phyloP scores from a whole-genome alignment of 2,888 invertebrate genomes.

The Prosopocoilus inquinatus region DNA sequence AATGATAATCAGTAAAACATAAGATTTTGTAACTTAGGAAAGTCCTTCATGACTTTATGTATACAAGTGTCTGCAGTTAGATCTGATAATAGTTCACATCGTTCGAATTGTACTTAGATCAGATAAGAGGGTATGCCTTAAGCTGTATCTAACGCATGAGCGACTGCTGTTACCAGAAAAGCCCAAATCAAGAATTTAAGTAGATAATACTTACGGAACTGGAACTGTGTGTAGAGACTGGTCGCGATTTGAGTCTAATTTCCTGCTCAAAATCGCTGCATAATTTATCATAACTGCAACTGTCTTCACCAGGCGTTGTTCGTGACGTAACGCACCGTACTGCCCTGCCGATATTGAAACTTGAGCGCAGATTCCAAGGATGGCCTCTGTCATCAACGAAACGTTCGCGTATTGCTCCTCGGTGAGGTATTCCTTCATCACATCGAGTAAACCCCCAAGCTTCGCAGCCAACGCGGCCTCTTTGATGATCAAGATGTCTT shows the following conservation, averaged over 20 bases:
- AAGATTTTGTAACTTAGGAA: too few relatives aligned
- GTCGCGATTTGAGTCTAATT: constrained; percentile 3
- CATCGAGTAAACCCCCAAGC: constrained; percentile 1
- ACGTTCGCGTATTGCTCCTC: constrained; percentile 1
- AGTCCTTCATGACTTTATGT: too few relatives aligned
- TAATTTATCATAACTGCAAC: constrained; percentile 24
- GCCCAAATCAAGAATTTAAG: too few relatives aligned
- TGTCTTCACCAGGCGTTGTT: constrained; percentile 14
- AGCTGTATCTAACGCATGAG: too few relatives aligned
- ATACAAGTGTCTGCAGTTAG: too few relatives aligned
- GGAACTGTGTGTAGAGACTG: constrained; percentile 18
- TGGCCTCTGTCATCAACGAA: constrained; percentile 9
- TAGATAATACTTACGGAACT: constrained; percentile 5
- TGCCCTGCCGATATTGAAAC: constrained; percentile 23
- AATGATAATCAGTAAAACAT: too few relatives aligned
- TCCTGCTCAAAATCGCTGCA: constrained; percentile 15
- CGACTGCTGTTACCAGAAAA: too few relatives aligned
- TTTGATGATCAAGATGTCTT: constrained; percentile 4
- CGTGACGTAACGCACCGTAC: constrained; percentile 23
- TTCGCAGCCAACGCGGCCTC: constrained; percentile 8
- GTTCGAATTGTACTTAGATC: too few relatives aligned
- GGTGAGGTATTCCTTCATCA: constrained; percentile 5
- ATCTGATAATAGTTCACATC: too few relatives aligned
- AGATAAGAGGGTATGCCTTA: too few relatives aligned
- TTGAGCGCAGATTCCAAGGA: constrained; percentile 13